These are phyloP conservation scores for Gisinianus flammeolus DNA, from an alignment of 2,888 invertebrate species.

Conservation along the genomic window DNA sequence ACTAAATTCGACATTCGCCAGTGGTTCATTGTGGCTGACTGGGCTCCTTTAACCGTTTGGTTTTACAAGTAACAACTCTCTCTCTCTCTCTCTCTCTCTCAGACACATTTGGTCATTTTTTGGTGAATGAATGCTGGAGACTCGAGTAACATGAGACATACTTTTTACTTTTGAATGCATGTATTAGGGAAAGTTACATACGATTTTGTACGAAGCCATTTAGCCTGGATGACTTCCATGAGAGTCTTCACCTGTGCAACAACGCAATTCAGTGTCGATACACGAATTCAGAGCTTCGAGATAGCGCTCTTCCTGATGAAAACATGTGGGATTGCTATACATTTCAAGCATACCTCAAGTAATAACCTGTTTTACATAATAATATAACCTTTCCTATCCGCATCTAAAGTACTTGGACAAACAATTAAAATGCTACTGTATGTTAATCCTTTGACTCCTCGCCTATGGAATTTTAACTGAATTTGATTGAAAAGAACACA, in stretches of 20 bases:
- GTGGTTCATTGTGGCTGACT: slow-evolving; percentile 91
- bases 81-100: neutral
- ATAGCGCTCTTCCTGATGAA: slow-evolving; percentile 71
- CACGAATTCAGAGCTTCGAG: slow-evolving; percentile 59
- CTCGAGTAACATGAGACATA: neutral
- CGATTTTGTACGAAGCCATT: slow-evolving; percentile 91
- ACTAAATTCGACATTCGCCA: slow-evolving; percentile 93
- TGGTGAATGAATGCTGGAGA: too few species aligned
- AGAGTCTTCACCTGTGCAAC: slow-evolving; percentile 91
- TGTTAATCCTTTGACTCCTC: neutral
- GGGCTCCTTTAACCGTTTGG: slow-evolving; percentile 89
- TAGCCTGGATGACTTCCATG: slow-evolving; percentile 84
- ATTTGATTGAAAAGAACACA: slow-evolving; percentile 35
- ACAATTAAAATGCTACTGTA: neutral
- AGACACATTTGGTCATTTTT: neutral
- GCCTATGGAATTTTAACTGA: neutral
- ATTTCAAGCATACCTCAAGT: slow-evolving; percentile 73
- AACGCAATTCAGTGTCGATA: slow-evolving; percentile 92
- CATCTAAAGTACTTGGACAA: too few species aligned
- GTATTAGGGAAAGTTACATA: slow-evolving; percentile 85
- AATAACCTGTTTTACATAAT: slow-evolving; percentile 56
- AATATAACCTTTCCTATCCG: neutral
- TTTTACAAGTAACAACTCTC: slow-evolving; percentile 88
- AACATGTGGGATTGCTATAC: slow-evolving; percentile 85
- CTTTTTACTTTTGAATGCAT: slow-evolving; percentile 1